Evolutionary conservation across 2,888 invertebrate genomes (phyloP), one percentile per base, ranked within the genome.

Genomic region (Baronia brevicornis): DNA sequence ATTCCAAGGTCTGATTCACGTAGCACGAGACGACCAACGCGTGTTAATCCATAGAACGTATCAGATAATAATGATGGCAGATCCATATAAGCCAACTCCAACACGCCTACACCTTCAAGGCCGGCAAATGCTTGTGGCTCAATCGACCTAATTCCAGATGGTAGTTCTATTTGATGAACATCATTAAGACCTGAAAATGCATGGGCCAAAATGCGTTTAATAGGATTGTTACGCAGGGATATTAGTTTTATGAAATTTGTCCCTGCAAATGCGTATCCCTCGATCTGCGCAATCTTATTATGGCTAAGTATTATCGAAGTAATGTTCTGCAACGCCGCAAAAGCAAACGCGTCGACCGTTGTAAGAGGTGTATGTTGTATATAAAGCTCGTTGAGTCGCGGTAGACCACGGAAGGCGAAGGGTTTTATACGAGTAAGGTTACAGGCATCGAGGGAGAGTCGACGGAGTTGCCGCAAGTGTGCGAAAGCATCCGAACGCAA

Each of bases 81-180:
- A 58, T 94, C 94, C 93, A 95, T 95, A 55, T 91, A 94, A 7
- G 92, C 91, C 28, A 96, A 65, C 57, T 94, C 94, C 13, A 96
- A 77, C 29, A 91, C 85, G 0, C 92, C 93, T n/a, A 96, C 91
- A 2, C 91, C 89, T 57, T 93, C 93, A 44, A 95, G 85, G 20
- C 93, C 93, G 36, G 89, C 89, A 67, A 95, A 95, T 12, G 94
- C 92, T 66, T 92, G 91, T 27, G 91, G 88, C 58, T 94, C 93
- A 39, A 95, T 89, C 11, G 86, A 79, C 39, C 64, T 68, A 44
- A 95, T 90, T 6, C 94, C 94, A 4, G 92, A 91, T 2, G 95
- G 95, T 37, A 97, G 78, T 53, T 93, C 92, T 38, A 97, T 86
- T 54, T 92, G 90, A 30, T 93, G 90, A 4, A 97, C 91, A 57